These are phyloP conservation scores for Mormyrus lacerda DNA, from an alignment of 2,113 vertebrate species.

Conservation along the genomic window DNA sequence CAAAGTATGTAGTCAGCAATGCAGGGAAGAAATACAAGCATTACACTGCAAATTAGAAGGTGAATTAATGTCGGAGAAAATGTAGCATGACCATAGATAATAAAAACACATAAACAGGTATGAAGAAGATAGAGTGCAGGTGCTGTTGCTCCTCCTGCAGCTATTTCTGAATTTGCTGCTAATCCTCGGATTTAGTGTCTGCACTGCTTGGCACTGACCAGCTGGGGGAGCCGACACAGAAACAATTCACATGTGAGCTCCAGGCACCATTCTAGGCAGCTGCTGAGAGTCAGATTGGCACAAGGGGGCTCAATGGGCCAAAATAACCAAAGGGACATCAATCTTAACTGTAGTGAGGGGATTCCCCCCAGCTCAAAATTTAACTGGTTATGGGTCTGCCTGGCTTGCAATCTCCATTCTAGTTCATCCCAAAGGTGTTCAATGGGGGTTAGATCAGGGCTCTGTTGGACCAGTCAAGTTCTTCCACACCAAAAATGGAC, in stretches of 20 bases:
- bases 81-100: not conserved
- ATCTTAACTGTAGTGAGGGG: not conserved
- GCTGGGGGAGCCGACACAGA: not conserved
- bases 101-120: not conserved
- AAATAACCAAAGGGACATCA: not conserved
- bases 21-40: not conserved
- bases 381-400: not conserved
- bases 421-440: too few species aligned
- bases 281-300: not conserved
- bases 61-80: not conserved
- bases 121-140: not conserved
- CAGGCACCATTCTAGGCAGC: not conserved
- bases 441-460: too few species aligned
- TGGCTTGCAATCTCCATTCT: not conserved
- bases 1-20: not conserved
- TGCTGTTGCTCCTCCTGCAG: not conserved
- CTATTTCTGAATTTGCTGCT: not conserved
- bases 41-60: not conserved
- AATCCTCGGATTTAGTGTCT: not conserved
- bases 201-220: not conserved
- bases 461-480: not conserved
- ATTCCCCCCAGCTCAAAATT: not conserved
- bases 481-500: too few species aligned
- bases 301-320: not conserved
- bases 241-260: not conserved